Conservation (phyloP, 1,140 invertebrate genomes). For the Bombus polaris region DNA sequence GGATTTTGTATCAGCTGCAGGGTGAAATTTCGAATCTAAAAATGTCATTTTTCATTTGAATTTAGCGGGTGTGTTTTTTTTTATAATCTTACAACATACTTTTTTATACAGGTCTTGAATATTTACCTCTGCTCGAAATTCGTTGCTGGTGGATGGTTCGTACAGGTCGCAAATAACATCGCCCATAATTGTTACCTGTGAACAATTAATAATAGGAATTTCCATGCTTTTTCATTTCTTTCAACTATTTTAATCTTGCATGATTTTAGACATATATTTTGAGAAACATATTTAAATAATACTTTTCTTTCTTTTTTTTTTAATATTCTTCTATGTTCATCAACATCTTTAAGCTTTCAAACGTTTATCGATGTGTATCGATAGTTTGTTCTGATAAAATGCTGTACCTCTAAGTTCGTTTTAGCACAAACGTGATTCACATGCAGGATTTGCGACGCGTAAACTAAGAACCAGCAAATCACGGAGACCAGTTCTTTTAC, state of each 20-base stretch:
- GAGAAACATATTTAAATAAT: not conserved
- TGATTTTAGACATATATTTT: not conserved
- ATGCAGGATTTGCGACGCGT: constrained; percentile 34
- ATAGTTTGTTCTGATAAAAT: not conserved
- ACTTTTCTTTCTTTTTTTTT: not conserved
- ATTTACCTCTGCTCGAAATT: constrained; percentile 62
- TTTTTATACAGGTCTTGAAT: not conserved
- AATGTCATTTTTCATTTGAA: not conserved
- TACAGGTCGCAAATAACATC: constrained; percentile 70
- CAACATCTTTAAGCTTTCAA: not conserved
- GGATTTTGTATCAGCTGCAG: constrained; percentile 70
- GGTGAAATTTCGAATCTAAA: constrained; percentile 69
- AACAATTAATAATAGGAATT: not conserved
- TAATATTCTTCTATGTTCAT: not conserved
- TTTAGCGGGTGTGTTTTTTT: not conserved
- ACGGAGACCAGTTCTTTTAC: constrained; percentile 1
- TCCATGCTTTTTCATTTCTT: not conserved
- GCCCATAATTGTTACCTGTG: constrained; percentile 60
- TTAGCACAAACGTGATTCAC: constrained; percentile 54
- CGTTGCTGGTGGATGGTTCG: constrained; percentile 54
- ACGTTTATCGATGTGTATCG: not conserved
- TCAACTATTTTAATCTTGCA: not conserved
- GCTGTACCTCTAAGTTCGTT: constrained; percentile 46
- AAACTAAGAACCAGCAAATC: constrained; percentile 42
- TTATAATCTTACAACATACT: not conserved